Evolutionary conservation across 1,140 invertebrate genomes (phyloP), one percentile per base, ranked within the genome.

Genomic region (Druon quercuslanigerum): DNA sequence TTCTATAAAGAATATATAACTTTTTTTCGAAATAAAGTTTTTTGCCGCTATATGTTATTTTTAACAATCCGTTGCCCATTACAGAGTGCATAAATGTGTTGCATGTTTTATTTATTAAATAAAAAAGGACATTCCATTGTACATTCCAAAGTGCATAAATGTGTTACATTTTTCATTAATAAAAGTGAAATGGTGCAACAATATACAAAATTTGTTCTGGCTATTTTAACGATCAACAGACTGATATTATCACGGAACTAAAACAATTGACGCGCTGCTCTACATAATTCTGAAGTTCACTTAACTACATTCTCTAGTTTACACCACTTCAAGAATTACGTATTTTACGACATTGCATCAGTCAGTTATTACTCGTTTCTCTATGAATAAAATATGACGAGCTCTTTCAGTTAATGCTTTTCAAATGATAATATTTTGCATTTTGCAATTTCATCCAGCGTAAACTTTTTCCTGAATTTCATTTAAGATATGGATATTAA

Each of bases 331-430:
- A 66, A 66, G 60, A 66, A 66, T 33, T 33, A 66, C 40, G 60
- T 66, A 66, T 20, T 66, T 66, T 46, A 66, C 33, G 60, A 66
- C 60, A 16, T 66, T 66, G 60, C 60, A 66, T 66, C 60, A 40
- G 60, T 66, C 33, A 66, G 60, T 66, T 66, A 66, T 66, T 66
- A 25, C 60, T 66, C 40, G 40, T 66, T 66, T 66, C 14, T 25
- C 25, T 66, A 66, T 66, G 60, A 66, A 66, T 66, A 66, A 66
- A 66, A 40, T 66, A 66, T 66, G 46, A 46, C 33, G 33, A 46
- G 60, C 60, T 66, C 60, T 40, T 33, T 33, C 60, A 33, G 40
- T 16, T 66, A 66, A 66, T 66, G 60, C 40, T 66, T 33, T 40
- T 40, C 60, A 40, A 66, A 66, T 13, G 14, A 66, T 66, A 66